phyloP scores from a whole-genome alignment of 2,113 vertebrate species.

The Galbula dea region DNA sequence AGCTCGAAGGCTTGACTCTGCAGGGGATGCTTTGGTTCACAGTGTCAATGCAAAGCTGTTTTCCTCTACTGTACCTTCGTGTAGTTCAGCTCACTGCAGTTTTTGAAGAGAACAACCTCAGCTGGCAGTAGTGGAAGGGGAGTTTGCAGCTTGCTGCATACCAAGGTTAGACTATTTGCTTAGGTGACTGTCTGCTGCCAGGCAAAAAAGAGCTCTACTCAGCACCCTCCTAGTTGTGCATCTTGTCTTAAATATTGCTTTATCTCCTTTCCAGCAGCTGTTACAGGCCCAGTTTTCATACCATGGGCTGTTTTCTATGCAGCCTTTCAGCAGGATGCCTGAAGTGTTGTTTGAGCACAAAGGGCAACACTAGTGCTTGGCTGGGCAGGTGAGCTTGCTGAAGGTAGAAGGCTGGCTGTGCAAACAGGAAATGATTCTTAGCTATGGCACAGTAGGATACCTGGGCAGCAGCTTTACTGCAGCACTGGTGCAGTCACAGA shows the following conservation, averaged over 20 bases:
- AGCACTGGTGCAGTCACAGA: neutral
- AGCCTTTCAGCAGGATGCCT: neutral
- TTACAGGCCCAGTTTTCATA: neutral
- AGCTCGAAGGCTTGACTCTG: neutral
- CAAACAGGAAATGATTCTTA: neutral
- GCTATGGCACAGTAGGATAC: neutral
- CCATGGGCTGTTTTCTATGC: neutral
- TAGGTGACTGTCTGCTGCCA: neutral
- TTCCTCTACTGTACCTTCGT: neutral
- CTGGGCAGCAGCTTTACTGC: neutral
- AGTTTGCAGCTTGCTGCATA: neutral
- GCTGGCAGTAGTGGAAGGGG: neutral
- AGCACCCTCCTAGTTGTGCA: neutral
- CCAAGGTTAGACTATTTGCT: accelerated
- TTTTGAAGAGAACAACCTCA: neutral
- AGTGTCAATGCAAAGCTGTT: neutral
- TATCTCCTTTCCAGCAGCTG: neutral
- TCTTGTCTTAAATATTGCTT: neutral
- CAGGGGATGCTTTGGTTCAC: neutral
- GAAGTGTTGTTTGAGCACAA: neutral
- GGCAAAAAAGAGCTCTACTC: neutral
- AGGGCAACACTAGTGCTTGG: neutral
- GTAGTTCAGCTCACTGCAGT: neutral
- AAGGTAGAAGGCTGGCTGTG: neutral
- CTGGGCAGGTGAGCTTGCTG: neutral